Evolutionary conservation across 2,113 vertebrate species (phyloP).

Genomic region (Syngnathus scovelli): DNA sequence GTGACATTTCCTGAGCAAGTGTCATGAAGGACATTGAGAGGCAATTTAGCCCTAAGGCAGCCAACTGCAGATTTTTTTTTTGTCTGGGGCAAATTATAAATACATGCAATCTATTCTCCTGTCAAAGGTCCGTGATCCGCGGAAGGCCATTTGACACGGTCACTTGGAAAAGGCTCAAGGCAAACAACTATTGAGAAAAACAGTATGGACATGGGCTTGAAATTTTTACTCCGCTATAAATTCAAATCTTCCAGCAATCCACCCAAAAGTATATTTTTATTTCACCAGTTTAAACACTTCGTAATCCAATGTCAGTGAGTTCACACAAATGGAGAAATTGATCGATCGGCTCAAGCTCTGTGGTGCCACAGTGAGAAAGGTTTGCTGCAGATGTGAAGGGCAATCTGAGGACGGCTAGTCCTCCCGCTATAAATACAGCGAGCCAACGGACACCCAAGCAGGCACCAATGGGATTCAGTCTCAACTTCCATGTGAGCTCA

Average conservation of each 20-base stretch:
- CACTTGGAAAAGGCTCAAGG: slow-evolving; percentile 55
- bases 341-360: slow-evolving; percentile 17
- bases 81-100: slow-evolving; percentile 54
- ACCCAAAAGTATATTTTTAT: no score
- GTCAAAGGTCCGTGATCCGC: slow-evolving; percentile 55
- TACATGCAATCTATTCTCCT: slow-evolving; percentile 64
- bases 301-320: slow-evolving; percentile 21
- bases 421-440: slow-evolving; percentile 61
- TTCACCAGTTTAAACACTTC: background rate
- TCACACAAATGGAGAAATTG: slow-evolving; percentile 8
- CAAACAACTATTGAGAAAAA: slow-evolving; percentile 37
- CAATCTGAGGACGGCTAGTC: slow-evolving; percentile 57
- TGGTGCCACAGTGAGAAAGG: slow-evolving; percentile 31
- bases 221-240: slow-evolving; percentile 19
- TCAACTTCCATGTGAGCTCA: slow-evolving; percentile 36
- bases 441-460: slow-evolving; percentile 41
- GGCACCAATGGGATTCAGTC: slow-evolving; percentile 46
- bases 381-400: slow-evolving; percentile 13
- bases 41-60: slow-evolving; percentile 44
- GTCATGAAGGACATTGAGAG: slow-evolving; percentile 47
- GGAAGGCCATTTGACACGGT: slow-evolving; percentile 56
- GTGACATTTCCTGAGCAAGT: slow-evolving; percentile 41
- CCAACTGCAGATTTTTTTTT: slow-evolving; percentile 44
- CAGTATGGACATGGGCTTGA: slow-evolving; percentile 28
- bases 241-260: no score